Base-by-base conservation (phyloP, 2,888 invertebrate genomes). In the Drymonia ruficornis region DNA sequence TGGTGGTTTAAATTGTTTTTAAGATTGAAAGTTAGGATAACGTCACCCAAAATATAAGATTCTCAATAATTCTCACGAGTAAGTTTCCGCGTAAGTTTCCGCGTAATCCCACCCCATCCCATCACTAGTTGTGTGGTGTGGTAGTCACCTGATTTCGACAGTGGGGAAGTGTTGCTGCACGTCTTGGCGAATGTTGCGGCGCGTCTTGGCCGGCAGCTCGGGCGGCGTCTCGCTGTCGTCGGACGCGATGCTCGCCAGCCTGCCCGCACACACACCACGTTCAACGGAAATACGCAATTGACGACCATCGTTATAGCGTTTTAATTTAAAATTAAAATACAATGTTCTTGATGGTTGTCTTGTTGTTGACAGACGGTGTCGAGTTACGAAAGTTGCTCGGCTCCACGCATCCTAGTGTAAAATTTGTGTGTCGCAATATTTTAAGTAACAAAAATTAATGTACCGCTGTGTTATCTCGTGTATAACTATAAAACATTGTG, bases 181-280 rank as follows among this genome's bases (percentile, higher is more conserved):
- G 78, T 82, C 94, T 52, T 82, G 87, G 72, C 89, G 94, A 72
- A 84, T 81, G 78, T 84, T 87, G 61, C 89, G 88, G 23, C 92
- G 81, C 63, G 92, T 93, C 87, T 95, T 94, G 52, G 90, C 94
- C 46, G 95, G 95, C 80, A 94, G 83, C 72, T 94, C 94, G n/a
- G 95, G 95, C 70, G 95, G 95, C 59, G 90, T 86, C 78, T 90
- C 91, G 67, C 81, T 80, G 70, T 88, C 91, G 78, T 90, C 89
- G 68, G 91, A 89, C 55, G 91, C 87, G 70, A 91, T 87, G 74
- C 89, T 89, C 63, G 90, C 87, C 78, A 91, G 74, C 67, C 87
- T 87, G 61, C 71, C 63, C 47, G 19, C 49, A 48, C 53, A 58
- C 54, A 59, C 42, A 57, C 50, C 34, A 43, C 7, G 9, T 23